Percentiles rank a stretch among this genome's conserved stretches.
Evolutionary conservation across 1,140 invertebrate genomes (phyloP).

Genomic region (Pseudomyrmex gracilis): DNA sequence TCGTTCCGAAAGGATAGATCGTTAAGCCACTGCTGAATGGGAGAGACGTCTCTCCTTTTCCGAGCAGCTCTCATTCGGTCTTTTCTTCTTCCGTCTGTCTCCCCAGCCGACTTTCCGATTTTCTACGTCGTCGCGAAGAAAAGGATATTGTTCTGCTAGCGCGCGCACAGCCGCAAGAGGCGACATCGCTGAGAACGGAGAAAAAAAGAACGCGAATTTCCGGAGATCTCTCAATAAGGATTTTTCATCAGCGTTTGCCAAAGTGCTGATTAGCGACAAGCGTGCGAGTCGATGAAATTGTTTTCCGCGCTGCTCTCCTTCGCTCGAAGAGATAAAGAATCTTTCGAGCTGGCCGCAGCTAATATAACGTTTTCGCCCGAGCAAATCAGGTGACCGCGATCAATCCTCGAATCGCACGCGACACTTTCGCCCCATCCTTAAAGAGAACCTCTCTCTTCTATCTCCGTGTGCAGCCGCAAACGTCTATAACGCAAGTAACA

Average conservation of each 20-base stretch:
- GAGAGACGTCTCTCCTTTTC: slow-evolving; percentile 72
- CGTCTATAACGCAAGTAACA: slow-evolving; percentile 1
- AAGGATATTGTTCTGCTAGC: slow-evolving; percentile 78
- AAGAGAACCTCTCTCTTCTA: background rate
- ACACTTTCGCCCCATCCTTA: background rate
- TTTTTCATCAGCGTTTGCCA: slow-evolving; percentile 80
- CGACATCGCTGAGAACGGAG: background rate
- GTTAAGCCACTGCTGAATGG: slow-evolving; percentile 79
- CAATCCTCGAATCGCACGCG: background rate
- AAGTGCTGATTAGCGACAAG: slow-evolving; percentile 80
- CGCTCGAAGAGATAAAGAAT: background rate
- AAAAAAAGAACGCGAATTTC: background rate
- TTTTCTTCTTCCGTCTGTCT: slow-evolving; percentile 76
- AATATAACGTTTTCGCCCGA: background rate
- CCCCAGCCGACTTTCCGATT: slow-evolving; percentile 76
- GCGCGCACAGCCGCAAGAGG: background rate
- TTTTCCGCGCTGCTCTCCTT: slow-evolving; percentile 40
- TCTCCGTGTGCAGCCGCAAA: background rate
- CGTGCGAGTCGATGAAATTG: slow-evolving; percentile 69
- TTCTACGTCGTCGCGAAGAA: slow-evolving; percentile 79
- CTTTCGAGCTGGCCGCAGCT: background rate
- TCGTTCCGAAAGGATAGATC: slow-evolving; percentile 80
- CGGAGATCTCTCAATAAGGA: slow-evolving; percentile 62
- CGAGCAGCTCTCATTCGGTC: slow-evolving; percentile 64
- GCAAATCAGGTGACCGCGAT: background rate